These are phyloP conservation scores for Teinopalpus imperialis DNA, from an alignment of 2,888 invertebrate genomes.

Conservation along the genomic window DNA sequence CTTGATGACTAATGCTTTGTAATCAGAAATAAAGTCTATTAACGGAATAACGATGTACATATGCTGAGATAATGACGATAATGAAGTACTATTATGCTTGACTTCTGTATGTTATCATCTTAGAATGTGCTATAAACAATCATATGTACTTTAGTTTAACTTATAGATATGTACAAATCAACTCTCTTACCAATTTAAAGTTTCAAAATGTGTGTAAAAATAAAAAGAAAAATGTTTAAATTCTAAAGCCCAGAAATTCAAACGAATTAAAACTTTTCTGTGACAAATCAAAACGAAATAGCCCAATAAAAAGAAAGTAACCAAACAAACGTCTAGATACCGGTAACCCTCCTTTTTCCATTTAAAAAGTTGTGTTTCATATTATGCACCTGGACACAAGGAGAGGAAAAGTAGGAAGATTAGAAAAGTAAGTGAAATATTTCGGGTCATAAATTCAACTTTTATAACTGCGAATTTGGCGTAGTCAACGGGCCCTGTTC, in stretches of 20 bases:
- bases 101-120: too few relatives aligned
- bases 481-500: conserved; percentile 41
- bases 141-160: too few relatives aligned
- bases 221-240: background rate
- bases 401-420: conserved; percentile 59
- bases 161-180: too few relatives aligned
- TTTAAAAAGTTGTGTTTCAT: conserved; percentile 65
- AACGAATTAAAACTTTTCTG: conserved; percentile 33
- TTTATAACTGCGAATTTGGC: conserved; percentile 65
- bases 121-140: too few relatives aligned
- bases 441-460: conserved; percentile 76
- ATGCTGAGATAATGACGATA: too few relatives aligned
- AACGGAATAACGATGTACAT: too few relatives aligned
- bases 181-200: too few relatives aligned
- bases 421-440: conserved; percentile 72
- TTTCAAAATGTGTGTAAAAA: too few relatives aligned
- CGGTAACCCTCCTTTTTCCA: conserved; percentile 51
- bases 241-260: conserved; percentile 8
- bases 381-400: conserved; percentile 65
- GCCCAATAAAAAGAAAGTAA: conserved; percentile 57
- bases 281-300: conserved; percentile 59
- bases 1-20: too few relatives aligned
- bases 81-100: too few relatives aligned
- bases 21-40: too few relatives aligned
- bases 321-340: conserved; percentile 48